These are phyloP conservation scores for Oligia strigilis DNA, from an alignment of 2,888 invertebrate species.

Conservation along the genomic window DNA sequence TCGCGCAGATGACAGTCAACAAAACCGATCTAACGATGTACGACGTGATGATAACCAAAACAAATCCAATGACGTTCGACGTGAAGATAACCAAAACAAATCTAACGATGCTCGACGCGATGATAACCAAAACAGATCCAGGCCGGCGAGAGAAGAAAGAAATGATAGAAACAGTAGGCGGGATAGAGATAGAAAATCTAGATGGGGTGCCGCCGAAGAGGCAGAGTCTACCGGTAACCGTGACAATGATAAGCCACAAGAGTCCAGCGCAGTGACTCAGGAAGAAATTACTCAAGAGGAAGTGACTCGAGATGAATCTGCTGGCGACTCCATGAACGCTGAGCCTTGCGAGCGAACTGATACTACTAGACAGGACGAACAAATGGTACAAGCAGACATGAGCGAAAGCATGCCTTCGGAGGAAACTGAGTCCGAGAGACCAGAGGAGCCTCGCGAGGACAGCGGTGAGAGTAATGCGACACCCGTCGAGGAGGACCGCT, in stretches of 20 bases:
- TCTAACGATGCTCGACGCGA: conserved; percentile 22
- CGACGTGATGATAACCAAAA: conserved; percentile 24
- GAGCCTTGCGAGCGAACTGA: conserved; percentile 44
- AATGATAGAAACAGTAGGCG: conserved; percentile 66
- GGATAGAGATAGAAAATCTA: conserved; percentile 85
- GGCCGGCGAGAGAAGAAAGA: conserved; percentile 49
- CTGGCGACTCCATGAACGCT: conserved; percentile 20
- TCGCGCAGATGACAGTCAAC: conserved; percentile 26
- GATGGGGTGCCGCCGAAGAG: conserved; percentile 86
- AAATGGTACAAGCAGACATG: conserved; percentile 30
- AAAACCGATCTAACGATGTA: conserved; percentile 17
- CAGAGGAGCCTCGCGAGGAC: conserved; percentile 36
- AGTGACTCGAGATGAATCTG: conserved; percentile 28
- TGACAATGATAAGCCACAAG: conserved; percentile 36
- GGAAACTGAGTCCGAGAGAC: conserved; percentile 18
- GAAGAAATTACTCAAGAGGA: conserved; percentile 22
- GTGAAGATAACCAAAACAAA: conserved; percentile 22
- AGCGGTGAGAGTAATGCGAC: conserved; percentile 25
- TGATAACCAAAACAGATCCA: conserved; percentile 20
- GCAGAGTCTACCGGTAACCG: conserved; percentile 29
- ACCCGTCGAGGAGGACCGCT: conserved; percentile 18
- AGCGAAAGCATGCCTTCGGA: conserved; percentile 24
- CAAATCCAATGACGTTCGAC: conserved; percentile 9
- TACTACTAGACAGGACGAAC: conserved; percentile 63
- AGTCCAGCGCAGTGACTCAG: conserved; percentile 21